A percentile compares a stretch with the other conserved stretches of the same genome.
phyloP scores from a whole-genome alignment of 2,113 vertebrate genomes.

The Trogon surrucura region DNA sequence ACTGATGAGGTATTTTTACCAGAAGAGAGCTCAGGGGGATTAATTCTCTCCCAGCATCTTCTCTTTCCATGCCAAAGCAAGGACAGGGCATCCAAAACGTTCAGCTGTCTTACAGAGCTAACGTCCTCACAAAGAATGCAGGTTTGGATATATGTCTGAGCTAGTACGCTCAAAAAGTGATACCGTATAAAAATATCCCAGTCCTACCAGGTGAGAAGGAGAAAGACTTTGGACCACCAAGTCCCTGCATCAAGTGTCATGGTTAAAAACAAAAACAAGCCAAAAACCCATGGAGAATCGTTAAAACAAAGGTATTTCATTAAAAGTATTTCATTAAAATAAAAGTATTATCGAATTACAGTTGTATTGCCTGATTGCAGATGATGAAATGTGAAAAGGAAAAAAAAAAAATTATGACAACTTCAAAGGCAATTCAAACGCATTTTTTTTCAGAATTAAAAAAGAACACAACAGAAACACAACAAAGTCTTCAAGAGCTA shows the following conservation, averaged over 20 bases:
- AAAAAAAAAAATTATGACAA: not conserved
- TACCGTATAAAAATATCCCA: not conserved
- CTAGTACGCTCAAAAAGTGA: not conserved
- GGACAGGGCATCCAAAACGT: not conserved
- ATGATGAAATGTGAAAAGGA: not conserved
- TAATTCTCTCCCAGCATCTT: not conserved
- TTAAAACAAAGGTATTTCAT: no score
- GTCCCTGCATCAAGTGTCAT: not conserved
- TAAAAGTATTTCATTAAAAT: not conserved
- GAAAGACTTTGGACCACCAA: not conserved
- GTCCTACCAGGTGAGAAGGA: not conserved
- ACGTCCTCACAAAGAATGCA: not conserved
- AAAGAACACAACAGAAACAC: not conserved
- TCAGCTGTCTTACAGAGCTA: not conserved
- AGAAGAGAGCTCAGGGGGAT: not conserved
- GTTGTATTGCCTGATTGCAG: not conserved
- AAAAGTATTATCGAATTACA: not conserved
- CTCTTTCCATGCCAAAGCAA: not conserved
- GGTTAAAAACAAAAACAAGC: not conserved
- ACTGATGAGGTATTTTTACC: not conserved
- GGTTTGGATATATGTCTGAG: not conserved
- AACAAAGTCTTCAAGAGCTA: conserved; percentile 38
- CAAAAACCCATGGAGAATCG: not conserved
- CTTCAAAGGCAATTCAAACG: conserved; percentile 27
- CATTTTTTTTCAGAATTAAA: not conserved